Conservation (phyloP, 2,888 invertebrate genomes). For the Sinopyrophorus schimmeli region DNA sequence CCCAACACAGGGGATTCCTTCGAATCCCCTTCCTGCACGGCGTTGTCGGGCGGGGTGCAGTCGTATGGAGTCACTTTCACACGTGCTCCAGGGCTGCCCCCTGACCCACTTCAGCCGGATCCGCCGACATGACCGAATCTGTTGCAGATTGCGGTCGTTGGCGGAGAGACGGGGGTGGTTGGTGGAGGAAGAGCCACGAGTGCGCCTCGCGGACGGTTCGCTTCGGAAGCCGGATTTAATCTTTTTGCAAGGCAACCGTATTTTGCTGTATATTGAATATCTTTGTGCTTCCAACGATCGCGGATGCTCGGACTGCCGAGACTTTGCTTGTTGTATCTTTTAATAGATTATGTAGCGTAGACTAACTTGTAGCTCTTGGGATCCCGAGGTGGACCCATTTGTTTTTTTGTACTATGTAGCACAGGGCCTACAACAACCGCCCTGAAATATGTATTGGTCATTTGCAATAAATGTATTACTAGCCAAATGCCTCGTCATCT, state of each 20-base stretch:
- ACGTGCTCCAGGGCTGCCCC: constrained; percentile 39
- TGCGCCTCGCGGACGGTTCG: constrained; percentile 27
- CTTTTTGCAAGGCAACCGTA: background rate
- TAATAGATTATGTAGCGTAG: no score
- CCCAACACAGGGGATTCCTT: constrained; percentile 41
- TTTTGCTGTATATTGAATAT: no score
- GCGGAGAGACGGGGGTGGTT: constrained; percentile 28
- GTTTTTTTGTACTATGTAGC: no score
- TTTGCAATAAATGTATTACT: constrained; percentile 3
- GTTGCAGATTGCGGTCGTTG: constrained; percentile 14
- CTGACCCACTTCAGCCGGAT: constrained; percentile 31
- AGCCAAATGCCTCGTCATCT: constrained; percentile 51
- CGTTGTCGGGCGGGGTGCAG: constrained; percentile 38
- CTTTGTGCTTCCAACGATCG: no score
- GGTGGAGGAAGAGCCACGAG: constrained; percentile 34
- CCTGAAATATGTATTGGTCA: no score
- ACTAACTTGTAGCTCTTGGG: no score
- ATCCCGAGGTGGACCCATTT: no score
- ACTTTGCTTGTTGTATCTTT: no score
- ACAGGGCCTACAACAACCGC: no score
- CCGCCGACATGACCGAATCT: constrained; percentile 26
- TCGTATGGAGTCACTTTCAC: constrained; percentile 33
- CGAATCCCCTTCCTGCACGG: constrained; percentile 37
- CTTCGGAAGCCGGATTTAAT: constrained; percentile 28
- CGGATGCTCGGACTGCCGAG: no score